Base-by-base conservation (phyloP, 2,797 vertebrate species). In the Muscicapa striata region DNA sequence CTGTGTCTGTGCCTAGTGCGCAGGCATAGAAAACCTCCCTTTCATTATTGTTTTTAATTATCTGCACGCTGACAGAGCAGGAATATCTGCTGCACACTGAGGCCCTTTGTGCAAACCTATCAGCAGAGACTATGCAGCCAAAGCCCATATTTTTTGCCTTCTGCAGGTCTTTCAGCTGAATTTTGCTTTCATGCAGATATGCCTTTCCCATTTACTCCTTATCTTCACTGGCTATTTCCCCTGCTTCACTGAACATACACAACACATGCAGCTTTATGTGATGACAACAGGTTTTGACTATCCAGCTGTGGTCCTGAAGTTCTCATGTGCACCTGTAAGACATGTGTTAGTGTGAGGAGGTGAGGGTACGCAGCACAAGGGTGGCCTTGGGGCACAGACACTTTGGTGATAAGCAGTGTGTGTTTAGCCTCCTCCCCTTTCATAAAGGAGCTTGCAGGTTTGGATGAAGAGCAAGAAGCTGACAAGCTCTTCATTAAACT, bases 1-100 rank as follows among this genome's bases (percentile, higher is more conserved):
- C 92, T 93, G 70, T 51, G 85, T 82, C 74, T 84, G 66, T 57
- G 84, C 75, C 64, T 68, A 78, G 75, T 83, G 78, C 3, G 0
- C 59, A 58, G 73, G 40, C 72, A 89, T 68, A 77, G 89, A 90
- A 75, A 79, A 7, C n/a, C 46, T 88, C 84, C 41, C 57, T 93
- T 93, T 95, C 91, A 58, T 91, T 94, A 84, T 84, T 95, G 82
- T 74, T 95, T 88, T 94, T 82, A 95, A 93, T 94, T 93, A 91
- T 91, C 85, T 90, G 75, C 78, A 55, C 81, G 58, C 55, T 3
- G 17, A 24, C 84, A 77, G 87, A 74, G 70, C 80, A 84, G 77
- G 68, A 94, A 86, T 87, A 93, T 64, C 91, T 94, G 85, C 86
- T 68, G 77, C 91, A 91, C 32, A 13, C 67, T 29, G 54, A 69